A percentile compares a stretch with the other conserved stretches of the same genome.
Evolutionary conservation across 92 coral and sea anemone genomes (phyloP).

Genomic region (Bergia puertoricense): DNA sequence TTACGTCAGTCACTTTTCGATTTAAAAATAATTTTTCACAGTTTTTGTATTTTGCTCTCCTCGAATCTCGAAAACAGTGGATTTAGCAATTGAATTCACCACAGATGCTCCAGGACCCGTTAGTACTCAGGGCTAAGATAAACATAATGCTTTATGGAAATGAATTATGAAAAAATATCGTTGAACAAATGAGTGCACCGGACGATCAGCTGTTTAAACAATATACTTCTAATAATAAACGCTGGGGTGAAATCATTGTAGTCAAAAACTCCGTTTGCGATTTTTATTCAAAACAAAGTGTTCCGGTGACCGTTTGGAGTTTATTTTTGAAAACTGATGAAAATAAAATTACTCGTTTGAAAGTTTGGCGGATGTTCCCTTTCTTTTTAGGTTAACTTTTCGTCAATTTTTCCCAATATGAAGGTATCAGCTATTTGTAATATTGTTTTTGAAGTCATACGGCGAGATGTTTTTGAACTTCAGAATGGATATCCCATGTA

Average conservation of each 20-base stretch:
- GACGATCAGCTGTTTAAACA: not conserved
- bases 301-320: not conserved
- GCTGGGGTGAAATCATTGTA: not conserved
- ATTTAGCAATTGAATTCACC: not conserved
- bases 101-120: not conserved
- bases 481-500: not conserved
- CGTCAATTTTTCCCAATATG: not conserved
- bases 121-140: not conserved
- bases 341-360: not conserved
- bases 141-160: not conserved
- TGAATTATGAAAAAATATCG: not conserved
- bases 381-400: not conserved
- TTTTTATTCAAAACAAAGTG: not conserved
- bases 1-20: not conserved
- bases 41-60: not conserved
- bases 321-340: conserved; percentile 17
- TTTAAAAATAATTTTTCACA: not conserved
- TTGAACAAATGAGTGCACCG: too few relatives aligned
- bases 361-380: not conserved
- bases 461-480: not conserved
- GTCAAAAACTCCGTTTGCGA: not conserved
- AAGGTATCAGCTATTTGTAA: not conserved
- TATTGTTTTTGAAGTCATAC: not conserved
- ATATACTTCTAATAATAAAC: not conserved
- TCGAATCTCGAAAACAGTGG: not conserved